These are phyloP conservation scores for Actias luna DNA, from an alignment of 2,888 invertebrate species.

Conservation along the genomic window DNA sequence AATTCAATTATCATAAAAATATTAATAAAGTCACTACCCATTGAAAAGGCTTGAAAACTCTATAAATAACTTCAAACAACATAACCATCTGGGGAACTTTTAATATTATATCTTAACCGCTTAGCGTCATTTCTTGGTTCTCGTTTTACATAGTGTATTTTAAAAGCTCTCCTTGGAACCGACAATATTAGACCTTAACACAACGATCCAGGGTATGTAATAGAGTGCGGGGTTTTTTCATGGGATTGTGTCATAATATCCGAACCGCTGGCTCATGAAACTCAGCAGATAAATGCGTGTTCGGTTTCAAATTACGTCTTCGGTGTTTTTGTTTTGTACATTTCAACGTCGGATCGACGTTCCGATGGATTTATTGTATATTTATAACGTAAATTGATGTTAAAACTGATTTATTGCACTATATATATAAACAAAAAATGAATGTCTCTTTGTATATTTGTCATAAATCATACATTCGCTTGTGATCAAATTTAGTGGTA, in stretches of 20 bases:
- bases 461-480: too few species aligned
- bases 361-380: background rate
- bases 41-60: background rate
- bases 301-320: slow-evolving; percentile 69
- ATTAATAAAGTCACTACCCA: background rate
- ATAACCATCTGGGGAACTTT: slow-evolving; percentile 12
- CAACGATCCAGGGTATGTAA: slow-evolving; percentile 29
- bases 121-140: slow-evolving; percentile 56
- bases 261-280: slow-evolving; percentile 67
- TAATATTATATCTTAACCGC: slow-evolving; percentile 39
- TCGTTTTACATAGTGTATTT: slow-evolving; percentile 62
- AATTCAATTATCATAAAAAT: background rate
- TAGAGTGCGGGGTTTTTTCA: slow-evolving; percentile 28
- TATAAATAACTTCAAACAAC: background rate
- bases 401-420: background rate
- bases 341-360: slow-evolving; percentile 30
- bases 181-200: slow-evolving; percentile 39
- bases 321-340: slow-evolving; percentile 46
- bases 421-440: too few species aligned
- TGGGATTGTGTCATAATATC: slow-evolving; percentile 71
- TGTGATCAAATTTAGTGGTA: too few species aligned
- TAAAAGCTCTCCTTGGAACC: slow-evolving; percentile 30
- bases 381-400: background rate
- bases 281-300: slow-evolving; percentile 73
- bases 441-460: too few species aligned